Evolutionary conservation across 2,888 invertebrate species (phyloP), one percentile per base, ranked within the genome.

Genomic region (Prostheceraeus crozeri): DNA sequence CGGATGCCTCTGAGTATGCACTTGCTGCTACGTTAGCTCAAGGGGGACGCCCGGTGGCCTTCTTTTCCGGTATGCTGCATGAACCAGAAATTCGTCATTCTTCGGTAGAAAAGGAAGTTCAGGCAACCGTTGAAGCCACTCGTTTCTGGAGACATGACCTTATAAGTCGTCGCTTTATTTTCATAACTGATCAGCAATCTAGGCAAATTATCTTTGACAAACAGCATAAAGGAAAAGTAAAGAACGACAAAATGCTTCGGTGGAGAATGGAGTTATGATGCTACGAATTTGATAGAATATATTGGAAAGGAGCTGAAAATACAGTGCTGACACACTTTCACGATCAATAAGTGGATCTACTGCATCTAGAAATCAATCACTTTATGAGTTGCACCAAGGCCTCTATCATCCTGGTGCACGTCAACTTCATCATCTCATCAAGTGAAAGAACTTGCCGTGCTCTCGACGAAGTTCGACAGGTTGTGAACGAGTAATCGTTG

Each of bases 331-430:
- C 56, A 28, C 57, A 16, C 27, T 57, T 11, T n/a, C n/a, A 57
- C 57, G 14, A n/a, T 19, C n/a, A 16, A 19, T 8, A 19, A n/a
- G 16, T 16, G 57, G 11, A 14, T 56, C n/a, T n/a, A n/a, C n/a
- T 14, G 25, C 25, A 30, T 27, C 19, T 16, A 19, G 1, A n/a
- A 23, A 1, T 40, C 28, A 19, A 48, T 62, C n/a, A 59, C 27
- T n/a, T n/a, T n/a, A n/a, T 1, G 55, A 57, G 19, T 36, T 65
- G 2, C 64, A 65, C 35, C 28, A 62, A 11, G 14, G 2, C 8
- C 57, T 64, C 1, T 65, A 63, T 51, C 64, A 65, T 36, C 64
- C 63, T 10, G 60, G 62, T 1, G 36, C 60, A 33, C 40, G 60
- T 14, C 30, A 51, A 16, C 56, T 63, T 52, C 19, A 51, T 4